These are phyloP conservation scores for Distichodus sexfasciatus DNA, from an alignment of 2,797 vertebrate species.

Conservation along the genomic window DNA sequence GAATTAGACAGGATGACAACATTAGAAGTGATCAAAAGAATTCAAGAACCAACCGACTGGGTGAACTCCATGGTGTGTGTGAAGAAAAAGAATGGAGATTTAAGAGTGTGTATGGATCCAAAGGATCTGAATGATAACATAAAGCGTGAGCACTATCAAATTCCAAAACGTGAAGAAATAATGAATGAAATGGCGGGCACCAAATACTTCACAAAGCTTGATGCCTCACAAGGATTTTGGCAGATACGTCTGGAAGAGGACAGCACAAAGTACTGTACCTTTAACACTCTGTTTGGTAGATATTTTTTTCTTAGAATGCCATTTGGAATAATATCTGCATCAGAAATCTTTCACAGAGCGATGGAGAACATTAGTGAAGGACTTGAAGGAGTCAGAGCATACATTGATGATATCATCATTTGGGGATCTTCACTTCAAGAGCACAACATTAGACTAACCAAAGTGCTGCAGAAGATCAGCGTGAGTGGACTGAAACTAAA, in stretches of 20 bases:
- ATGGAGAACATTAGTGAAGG: conserved; percentile 41
- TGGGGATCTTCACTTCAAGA: conserved; percentile 11
- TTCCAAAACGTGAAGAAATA: conserved; percentile 1
- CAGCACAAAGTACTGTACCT: conserved; percentile 23
- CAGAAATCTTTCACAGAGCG: conserved; percentile 21
- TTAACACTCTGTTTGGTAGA: conserved; percentile 10
- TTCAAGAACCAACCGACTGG: not conserved
- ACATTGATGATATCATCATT: conserved; percentile 12
- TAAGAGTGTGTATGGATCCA: not conserved
- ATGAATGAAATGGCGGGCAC: conserved; percentile 24
- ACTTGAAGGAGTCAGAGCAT: not conserved
- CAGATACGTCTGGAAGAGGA: conserved; percentile 23
- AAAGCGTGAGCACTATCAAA: conserved; percentile 12
- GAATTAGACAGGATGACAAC: conserved; percentile 19
- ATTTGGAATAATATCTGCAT: conserved; percentile 22
- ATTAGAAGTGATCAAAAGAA: not conserved
- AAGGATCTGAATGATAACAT: not conserved
- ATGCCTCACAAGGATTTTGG: conserved; percentile 25
- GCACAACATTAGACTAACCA: conserved; percentile 12
- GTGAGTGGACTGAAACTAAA: conserved; percentile 27
- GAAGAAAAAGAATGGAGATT: not conserved
- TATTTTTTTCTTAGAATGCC: conserved; percentile 18
- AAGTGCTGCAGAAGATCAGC: conserved; percentile 13
- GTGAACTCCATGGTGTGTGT: not conserved
- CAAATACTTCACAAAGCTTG: conserved; percentile 20